Evolutionary conservation across 2,113 vertebrate genomes (phyloP).

Genomic region (Conger conger): DNA sequence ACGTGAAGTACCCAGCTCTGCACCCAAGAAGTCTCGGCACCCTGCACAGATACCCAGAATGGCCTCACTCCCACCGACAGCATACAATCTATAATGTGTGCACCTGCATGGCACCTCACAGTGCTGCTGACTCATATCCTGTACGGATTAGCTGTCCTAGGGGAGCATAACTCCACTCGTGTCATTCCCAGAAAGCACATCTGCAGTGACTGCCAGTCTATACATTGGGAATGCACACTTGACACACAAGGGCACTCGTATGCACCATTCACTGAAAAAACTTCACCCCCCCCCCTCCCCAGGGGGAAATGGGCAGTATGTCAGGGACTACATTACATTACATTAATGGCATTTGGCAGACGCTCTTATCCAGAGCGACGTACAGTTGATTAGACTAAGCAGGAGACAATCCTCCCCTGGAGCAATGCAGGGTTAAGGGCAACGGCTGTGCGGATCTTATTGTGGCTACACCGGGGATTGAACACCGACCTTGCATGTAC

Average conservation of each 20-base stretch:
- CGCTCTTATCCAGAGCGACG: no score
- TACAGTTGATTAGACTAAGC: no score
- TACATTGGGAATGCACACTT: not conserved
- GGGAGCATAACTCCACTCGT: not conserved
- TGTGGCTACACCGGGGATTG: no score
- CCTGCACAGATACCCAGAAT: conserved; percentile 55
- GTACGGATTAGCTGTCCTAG: not conserved
- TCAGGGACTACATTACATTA: no score
- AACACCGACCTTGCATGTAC: no score
- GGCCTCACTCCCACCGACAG: not conserved
- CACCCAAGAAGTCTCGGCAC: conserved; percentile 87
- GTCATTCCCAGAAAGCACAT: not conserved
- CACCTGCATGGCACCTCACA: not conserved
- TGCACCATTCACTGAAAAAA: conserved; percentile 5
- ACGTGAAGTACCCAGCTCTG: conserved; percentile 75
- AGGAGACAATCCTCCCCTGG: no score
- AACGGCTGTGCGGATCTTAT: no score
- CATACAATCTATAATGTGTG: not conserved
- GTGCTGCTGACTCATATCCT: conserved; percentile 1
- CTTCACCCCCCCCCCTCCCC: not conserved
- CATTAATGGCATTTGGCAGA: no score
- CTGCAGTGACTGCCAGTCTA: conserved; percentile 8
- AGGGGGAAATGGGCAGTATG: conserved; percentile 9
- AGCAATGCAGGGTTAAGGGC: no score
- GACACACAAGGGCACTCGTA: not conserved